Evolutionary conservation across 2,113 vertebrate genomes (phyloP).

Genomic region (Nerophis ophidion): DNA sequence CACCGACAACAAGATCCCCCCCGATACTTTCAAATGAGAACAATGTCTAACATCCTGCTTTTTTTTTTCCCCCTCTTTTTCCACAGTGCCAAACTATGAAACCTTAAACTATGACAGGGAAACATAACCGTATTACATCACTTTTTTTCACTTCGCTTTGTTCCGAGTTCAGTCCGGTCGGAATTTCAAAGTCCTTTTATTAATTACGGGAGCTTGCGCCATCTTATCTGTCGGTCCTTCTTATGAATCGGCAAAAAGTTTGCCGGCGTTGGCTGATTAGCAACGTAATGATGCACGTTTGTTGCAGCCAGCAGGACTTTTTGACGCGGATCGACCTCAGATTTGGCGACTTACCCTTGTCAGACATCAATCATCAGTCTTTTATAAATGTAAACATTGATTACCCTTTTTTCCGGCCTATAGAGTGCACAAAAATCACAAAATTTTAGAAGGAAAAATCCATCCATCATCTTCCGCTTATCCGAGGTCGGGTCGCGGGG

Average conservation of each 20-base stretch:
- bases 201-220: constrained; percentile 11
- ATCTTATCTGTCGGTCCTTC: constrained; percentile 12
- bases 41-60: not conserved
- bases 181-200: constrained; percentile 23
- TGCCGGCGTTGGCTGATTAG: not conserved
- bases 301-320: not conserved
- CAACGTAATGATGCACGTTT: not conserved
- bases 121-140: not conserved
- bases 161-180: constrained; percentile 1
- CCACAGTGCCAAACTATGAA: constrained; percentile 1
- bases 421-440: too few relatives aligned
- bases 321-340: not conserved
- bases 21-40: not conserved
- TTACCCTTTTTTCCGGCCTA: too few relatives aligned
- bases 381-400: too few relatives aligned
- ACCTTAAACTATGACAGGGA: not conserved
- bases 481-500: too few relatives aligned
- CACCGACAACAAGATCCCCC: too few relatives aligned
- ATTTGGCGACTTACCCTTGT: not conserved
- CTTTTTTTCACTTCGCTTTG: not conserved
- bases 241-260: not conserved
- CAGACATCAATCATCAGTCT: too few relatives aligned
- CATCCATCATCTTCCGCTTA: too few relatives aligned
- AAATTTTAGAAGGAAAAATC: too few relatives aligned
- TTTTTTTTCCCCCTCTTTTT: constrained; percentile 1